These are phyloP conservation scores for Alcedo atthis DNA, from an alignment of 2,797 vertebrate genomes.

Conservation along the genomic window DNA sequence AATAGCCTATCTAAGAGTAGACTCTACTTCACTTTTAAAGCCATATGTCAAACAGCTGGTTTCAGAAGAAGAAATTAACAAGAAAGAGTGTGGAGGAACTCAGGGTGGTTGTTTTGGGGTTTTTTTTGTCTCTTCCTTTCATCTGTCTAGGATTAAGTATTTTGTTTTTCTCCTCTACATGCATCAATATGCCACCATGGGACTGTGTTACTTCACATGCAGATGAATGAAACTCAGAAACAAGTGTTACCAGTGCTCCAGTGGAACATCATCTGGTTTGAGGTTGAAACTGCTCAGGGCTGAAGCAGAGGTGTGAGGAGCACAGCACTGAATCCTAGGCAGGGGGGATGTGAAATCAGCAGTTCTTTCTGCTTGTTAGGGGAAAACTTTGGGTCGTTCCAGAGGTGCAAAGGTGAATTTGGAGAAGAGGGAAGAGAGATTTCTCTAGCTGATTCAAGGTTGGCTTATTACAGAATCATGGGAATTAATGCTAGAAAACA, in stretches of 20 bases:
- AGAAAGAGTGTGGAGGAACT: conserved; percentile 25
- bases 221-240: conserved; percentile 9
- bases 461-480: conserved; percentile 30
- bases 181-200: conserved; percentile 32
- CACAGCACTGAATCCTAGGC: not conserved
- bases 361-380: not conserved
- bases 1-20: not conserved
- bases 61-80: conserved; percentile 28
- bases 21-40: conserved; percentile 8
- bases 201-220: conserved; percentile 28
- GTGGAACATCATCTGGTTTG: conserved; percentile 9
- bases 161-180: conserved; percentile 52
- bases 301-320: not conserved
- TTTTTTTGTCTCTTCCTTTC: not conserved
- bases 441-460: not conserved
- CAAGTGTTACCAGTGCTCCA: not conserved
- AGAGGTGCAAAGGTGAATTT: not conserved
- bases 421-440: not conserved
- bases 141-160: conserved; percentile 55
- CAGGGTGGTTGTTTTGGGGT: not conserved
- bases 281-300: not conserved
- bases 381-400: not conserved
- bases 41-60: conserved; percentile 57
- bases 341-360: not conserved
- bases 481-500: conserved; percentile 19